Conservation (phyloP, 1,140 invertebrate species). For the Drosophila ficusphila region DNA sequence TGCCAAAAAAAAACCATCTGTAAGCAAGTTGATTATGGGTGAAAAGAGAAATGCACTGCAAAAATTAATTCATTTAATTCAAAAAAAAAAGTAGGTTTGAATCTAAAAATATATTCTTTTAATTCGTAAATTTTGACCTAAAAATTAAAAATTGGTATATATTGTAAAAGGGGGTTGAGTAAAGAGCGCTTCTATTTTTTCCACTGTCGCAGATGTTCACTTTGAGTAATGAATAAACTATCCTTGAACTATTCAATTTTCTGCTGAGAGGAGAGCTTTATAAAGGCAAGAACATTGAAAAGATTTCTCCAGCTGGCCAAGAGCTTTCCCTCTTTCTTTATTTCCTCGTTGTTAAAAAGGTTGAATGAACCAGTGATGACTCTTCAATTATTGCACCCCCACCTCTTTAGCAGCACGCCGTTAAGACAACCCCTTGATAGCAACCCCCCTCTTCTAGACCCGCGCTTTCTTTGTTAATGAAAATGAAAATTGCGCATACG, state of each 20-base stretch:
- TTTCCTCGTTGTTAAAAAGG: constrained; percentile 32
- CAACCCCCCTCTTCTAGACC: constrained; percentile 1
- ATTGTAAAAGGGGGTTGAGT: too few relatives aligned
- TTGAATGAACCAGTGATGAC: constrained; percentile 62
- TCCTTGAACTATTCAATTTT: constrained; percentile 40
- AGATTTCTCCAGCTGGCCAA: constrained; percentile 21
- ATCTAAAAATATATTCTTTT: neutral
- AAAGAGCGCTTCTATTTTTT: constrained; percentile 15
- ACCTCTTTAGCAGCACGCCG: constrained; percentile 11
- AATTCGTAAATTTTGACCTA: neutral
- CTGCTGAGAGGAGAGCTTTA: neutral
- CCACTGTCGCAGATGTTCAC: constrained; percentile 15
- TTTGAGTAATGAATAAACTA: constrained; percentile 33
- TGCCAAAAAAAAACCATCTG: constrained; percentile 38
- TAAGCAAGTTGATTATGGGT: constrained; percentile 15
- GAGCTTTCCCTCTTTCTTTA: constrained; percentile 19
- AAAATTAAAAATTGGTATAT: too few relatives aligned
- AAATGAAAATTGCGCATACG: constrained; percentile 78
- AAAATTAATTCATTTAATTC: neutral
- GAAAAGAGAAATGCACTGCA: constrained; percentile 5
- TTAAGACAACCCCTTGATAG: neutral
- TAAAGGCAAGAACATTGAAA: constrained; percentile 13
- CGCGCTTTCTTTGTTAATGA: constrained; percentile 56
- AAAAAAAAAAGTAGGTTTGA: too few relatives aligned
- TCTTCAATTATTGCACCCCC: constrained; percentile 62